These are phyloP conservation scores for Xestia c-nigrum DNA, from an alignment of 2,888 invertebrate genomes.

Conservation along the genomic window DNA sequence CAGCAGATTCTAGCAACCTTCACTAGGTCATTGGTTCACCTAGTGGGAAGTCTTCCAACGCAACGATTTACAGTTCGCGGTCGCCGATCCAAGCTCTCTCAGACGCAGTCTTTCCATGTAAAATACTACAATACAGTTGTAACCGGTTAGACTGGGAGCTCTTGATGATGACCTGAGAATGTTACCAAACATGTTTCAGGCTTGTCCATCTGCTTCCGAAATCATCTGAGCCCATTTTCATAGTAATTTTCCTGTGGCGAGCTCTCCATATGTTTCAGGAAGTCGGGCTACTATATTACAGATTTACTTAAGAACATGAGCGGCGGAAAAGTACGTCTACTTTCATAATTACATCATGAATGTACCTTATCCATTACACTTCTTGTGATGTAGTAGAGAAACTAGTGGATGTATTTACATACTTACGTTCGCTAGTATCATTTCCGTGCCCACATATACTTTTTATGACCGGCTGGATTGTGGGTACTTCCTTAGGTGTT, in stretches of 20 bases:
- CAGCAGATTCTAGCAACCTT: no score
- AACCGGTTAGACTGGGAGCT: no score
- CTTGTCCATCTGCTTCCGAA: no score
- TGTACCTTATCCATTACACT: slow-evolving; percentile 2
- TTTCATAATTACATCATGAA: slow-evolving; percentile 35
- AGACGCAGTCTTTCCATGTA: no score
- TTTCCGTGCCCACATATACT: slow-evolving; percentile 19
- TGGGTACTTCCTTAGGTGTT: neutral
- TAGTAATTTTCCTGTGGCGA: neutral
- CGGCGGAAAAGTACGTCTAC: slow-evolving; percentile 5
- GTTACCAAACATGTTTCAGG: neutral
- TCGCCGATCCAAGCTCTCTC: no score
- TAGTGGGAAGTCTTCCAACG: no score
- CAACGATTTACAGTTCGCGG: no score
- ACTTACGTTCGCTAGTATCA: neutral
- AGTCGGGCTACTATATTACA: slow-evolving; percentile 15
- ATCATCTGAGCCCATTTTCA: neutral
- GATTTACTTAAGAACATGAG: neutral
- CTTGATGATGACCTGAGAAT: neutral
- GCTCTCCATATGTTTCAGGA: neutral
- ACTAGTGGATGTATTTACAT: neutral
- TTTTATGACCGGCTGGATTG: neutral
- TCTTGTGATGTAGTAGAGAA: neutral
- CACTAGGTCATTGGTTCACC: no score
- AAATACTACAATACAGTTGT: no score